A percentile compares a stretch with the other conserved stretches of the same genome.
These are phyloP conservation scores for Cantharis rustica DNA, from an alignment of 2,888 invertebrate genomes.

Conservation along the genomic window DNA sequence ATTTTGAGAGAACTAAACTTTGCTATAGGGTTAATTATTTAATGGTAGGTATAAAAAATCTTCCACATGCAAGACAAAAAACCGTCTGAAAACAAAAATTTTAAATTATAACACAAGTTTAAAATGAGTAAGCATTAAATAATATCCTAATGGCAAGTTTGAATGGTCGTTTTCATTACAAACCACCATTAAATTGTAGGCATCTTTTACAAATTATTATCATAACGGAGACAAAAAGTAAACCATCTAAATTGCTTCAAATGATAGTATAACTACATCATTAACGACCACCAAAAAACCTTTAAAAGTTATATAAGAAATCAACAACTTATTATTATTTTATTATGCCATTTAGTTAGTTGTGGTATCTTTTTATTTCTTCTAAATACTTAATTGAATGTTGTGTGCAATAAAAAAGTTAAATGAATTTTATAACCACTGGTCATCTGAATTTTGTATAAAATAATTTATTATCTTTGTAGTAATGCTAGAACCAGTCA, in stretches of 20 bases:
- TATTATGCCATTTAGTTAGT: not conserved
- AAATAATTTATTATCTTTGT: no score
- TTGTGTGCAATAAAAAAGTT: not conserved
- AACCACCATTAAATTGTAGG: slow-evolving; percentile 20
- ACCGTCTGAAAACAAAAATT: not conserved
- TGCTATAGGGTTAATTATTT: not conserved
- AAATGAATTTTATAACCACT: not conserved
- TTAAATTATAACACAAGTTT: not conserved
- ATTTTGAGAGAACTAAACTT: not conserved
- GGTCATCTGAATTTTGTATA: not conserved
- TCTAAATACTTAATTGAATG: not conserved
- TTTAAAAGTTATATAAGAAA: slow-evolving; percentile 9
- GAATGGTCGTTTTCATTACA: slow-evolving; percentile 14
- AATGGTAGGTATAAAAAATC: not conserved
- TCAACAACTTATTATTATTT: not conserved
- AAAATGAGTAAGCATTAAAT: slow-evolving; percentile 16
- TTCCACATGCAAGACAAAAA: not conserved
- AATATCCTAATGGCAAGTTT: slow-evolving; percentile 17
- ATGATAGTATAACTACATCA: slow-evolving; percentile 20
- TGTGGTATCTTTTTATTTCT: not conserved
- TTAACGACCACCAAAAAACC: slow-evolving; percentile 15
- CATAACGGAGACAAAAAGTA: slow-evolving; percentile 25
- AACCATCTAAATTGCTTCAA: slow-evolving; percentile 25
- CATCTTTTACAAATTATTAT: slow-evolving; percentile 16
- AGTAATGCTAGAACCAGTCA: no score